Conservation (phyloP, 2,797 vertebrate species). For the Hippoglossus hippoglossus region DNA sequence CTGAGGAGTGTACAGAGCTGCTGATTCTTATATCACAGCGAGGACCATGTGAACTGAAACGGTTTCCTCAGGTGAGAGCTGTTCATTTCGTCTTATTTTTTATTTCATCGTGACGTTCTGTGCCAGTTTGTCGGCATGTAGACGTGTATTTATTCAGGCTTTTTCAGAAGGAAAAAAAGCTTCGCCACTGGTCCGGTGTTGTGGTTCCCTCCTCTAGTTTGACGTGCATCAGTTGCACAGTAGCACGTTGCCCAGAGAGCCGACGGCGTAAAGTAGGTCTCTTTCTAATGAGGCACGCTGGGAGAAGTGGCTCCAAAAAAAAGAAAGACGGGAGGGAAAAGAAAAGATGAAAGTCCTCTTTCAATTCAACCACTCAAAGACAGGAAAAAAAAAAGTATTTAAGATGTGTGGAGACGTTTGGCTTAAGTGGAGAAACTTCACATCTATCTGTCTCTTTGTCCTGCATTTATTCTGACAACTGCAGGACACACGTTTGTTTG, state of each 20-base stretch:
- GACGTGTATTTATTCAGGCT: conserved; percentile 60
- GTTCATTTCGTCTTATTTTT: conserved; percentile 9
- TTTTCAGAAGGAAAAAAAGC: conserved; percentile 23
- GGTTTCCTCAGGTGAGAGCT: conserved; percentile 15
- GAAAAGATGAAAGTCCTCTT: conserved; percentile 5
- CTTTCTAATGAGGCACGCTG: conserved; percentile 27
- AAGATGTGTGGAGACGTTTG: neutral
- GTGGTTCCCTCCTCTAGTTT: conserved; percentile 26
- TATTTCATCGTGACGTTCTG: conserved; percentile 16
- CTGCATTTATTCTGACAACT: conserved; percentile 1
- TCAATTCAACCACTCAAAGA: conserved; percentile 20
- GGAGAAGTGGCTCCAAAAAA: conserved; percentile 9
- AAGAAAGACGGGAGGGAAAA: neutral
- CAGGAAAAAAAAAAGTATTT: conserved; percentile 8
- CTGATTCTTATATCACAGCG: conserved; percentile 23
- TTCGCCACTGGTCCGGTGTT: conserved; percentile 9
- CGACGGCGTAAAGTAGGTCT: conserved; percentile 22
- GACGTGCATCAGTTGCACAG: conserved; percentile 44
- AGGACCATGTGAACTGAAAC: conserved; percentile 23
- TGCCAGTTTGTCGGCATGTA: conserved; percentile 19
- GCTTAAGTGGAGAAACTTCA: conserved; percentile 4
- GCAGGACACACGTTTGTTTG: conserved; percentile 17
- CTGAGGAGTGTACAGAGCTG: conserved; percentile 28
- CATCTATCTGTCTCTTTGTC: conserved; percentile 1
- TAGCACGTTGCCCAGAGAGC: conserved; percentile 37